Percentiles rank a stretch among this genome's conserved stretches.
Evolutionary conservation across 2,888 invertebrate genomes (phyloP).

Genomic region (Tinea semifulvella): DNA sequence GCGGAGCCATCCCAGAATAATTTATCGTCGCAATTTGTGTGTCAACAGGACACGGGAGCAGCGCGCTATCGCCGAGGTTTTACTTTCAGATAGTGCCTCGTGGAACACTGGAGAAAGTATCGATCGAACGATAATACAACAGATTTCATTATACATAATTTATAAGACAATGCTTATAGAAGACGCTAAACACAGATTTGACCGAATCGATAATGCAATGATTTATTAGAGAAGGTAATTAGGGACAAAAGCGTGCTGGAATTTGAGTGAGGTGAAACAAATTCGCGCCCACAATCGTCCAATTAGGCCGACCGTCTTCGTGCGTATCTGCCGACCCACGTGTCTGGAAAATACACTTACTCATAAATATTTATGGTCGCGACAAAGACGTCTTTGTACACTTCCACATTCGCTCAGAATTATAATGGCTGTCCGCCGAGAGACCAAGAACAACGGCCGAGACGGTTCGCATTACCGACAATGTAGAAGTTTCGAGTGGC

Average conservation of each 20-base stretch:
- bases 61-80: constrained; percentile 60
- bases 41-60: constrained; percentile 60
- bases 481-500: constrained; percentile 52
- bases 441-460: constrained; percentile 58
- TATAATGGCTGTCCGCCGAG: constrained; percentile 63
- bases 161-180: neutral
- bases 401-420: constrained; percentile 60
- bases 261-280: constrained; percentile 36
- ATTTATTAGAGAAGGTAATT: constrained; percentile 13
- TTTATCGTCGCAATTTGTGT: constrained; percentile 54
- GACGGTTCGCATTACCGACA: constrained; percentile 58
- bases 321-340: constrained; percentile 60
- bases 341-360: constrained; percentile 58
- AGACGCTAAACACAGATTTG: neutral
- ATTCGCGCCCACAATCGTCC: constrained; percentile 52
- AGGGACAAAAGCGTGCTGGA: constrained; percentile 15
- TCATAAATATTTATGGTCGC: constrained; percentile 61
- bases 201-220: constrained; percentile 5
- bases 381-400: constrained; percentile 59
- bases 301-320: constrained; percentile 54
- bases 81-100: constrained; percentile 63
- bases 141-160: constrained; percentile 13
- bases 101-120: constrained; percentile 65
- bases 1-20: constrained; percentile 38
- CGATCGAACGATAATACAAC: constrained; percentile 19